Evolutionary conservation across 2,888 invertebrate species (phyloP).

Genomic region (Stenichneumon culpator): DNA sequence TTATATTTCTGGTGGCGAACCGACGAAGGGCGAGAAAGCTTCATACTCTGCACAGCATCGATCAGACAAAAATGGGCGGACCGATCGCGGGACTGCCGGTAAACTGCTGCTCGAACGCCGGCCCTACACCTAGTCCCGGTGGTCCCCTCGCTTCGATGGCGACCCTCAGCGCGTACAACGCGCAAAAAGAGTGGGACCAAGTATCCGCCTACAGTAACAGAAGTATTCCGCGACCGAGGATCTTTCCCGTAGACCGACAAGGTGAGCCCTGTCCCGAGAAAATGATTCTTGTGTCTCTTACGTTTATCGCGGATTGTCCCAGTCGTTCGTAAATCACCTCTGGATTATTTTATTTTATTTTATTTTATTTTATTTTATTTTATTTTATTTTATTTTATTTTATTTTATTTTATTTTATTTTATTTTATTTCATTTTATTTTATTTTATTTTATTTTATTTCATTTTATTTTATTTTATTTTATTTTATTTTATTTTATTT

Average conservation of each 20-base stretch:
- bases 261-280: conserved; percentile 76
- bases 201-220: conserved; percentile 96
- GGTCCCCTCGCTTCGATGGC: conserved; percentile 94
- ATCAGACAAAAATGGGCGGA: conserved; percentile 89
- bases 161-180: conserved; percentile 93
- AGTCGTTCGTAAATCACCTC: background rate
- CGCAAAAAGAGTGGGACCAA: conserved; percentile 95
- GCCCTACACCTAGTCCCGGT: conserved; percentile 91
- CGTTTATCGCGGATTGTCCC: background rate
- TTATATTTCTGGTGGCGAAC: conserved; percentile 95
- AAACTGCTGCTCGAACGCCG: conserved; percentile 91
- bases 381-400: too few relatives aligned
- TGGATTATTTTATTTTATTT: background rate
- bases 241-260: conserved; percentile 90
- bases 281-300: background rate
- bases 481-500: conserved; percentile 10
- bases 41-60: conserved; percentile 88
- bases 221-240: conserved; percentile 95
- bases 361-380: too few relatives aligned
- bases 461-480: background rate
- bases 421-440: background rate
- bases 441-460: too few relatives aligned
- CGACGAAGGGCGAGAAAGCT: conserved; percentile 92
- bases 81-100: conserved; percentile 92
- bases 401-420: background rate